Evolutionary conservation across 2,797 vertebrate genomes (phyloP).

Genomic region (Bradypus variegatus): DNA sequence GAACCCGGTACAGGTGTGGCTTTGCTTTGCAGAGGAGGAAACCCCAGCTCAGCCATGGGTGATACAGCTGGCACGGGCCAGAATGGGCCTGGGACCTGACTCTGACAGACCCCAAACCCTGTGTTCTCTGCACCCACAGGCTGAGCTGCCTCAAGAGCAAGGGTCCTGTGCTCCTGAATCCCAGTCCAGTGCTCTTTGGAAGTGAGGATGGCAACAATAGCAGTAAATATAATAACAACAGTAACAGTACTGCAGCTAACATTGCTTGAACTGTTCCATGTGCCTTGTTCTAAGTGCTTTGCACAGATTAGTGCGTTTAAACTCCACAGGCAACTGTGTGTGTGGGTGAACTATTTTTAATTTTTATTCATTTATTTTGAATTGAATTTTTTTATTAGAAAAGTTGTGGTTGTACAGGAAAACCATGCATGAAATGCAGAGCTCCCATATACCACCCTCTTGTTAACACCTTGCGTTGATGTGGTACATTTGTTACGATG

Average conservation of each 20-base stretch:
- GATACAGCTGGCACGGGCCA: not conserved
- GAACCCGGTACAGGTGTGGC: not conserved
- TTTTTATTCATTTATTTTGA: too few relatives aligned
- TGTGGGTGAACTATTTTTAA: too few relatives aligned
- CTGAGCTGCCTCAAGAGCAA: not conserved
- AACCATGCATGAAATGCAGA: too few relatives aligned
- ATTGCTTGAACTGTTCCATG: not conserved
- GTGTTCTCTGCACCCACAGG: rapidly evolving
- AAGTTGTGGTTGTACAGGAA: too few relatives aligned
- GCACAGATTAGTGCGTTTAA: not conserved
- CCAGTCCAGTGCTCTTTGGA: not conserved
- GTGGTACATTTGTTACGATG: too few relatives aligned
- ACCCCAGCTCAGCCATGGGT: not conserved
- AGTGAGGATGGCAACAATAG: too few relatives aligned
- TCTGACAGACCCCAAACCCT: not conserved
- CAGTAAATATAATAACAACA: too few relatives aligned
- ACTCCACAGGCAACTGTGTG: too few relatives aligned
- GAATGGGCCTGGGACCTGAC: not conserved
- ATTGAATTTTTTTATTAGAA: too few relatives aligned
- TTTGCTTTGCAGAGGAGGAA: not conserved
- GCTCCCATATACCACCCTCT: too few relatives aligned
- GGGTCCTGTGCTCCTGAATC: not conserved
- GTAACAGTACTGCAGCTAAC: too few relatives aligned
- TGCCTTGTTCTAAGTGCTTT: not conserved
- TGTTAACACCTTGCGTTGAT: too few relatives aligned